Percentiles rank a stretch among this genome's conserved stretches.
Evolutionary conservation across 2,113 vertebrate species (phyloP).

Genomic region (Sturnus vulgaris): DNA sequence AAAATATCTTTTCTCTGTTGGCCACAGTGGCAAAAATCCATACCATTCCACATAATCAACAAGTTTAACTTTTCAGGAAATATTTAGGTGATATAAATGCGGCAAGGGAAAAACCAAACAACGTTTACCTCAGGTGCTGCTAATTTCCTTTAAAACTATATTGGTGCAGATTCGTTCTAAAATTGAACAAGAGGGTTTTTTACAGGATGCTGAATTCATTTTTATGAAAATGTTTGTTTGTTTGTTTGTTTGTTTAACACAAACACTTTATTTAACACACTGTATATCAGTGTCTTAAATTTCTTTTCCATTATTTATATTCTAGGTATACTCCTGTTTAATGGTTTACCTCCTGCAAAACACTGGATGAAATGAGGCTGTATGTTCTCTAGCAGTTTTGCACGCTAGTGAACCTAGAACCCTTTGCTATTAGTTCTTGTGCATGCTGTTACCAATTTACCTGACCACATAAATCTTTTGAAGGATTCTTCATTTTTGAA

Average conservation of each 20-base stretch:
- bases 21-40: background rate
- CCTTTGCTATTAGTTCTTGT: background rate
- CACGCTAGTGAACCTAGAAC: background rate
- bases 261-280: background rate
- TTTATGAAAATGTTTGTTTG: background rate
- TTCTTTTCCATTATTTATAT: background rate
- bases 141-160: background rate
- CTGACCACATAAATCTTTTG: background rate
- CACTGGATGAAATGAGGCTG: background rate
- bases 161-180: background rate
- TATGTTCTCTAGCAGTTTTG: background rate
- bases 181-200: background rate
- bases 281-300: background rate
- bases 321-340: background rate
- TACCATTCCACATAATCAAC: background rate
- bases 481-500: background rate
- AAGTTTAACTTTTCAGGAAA: background rate
- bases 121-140: background rate
- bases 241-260: background rate
- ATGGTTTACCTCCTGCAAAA: background rate
- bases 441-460: background rate
- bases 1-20: background rate
- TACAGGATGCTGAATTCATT: background rate
- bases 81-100: background rate
- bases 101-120: background rate